A percentile compares a stretch with the other conserved stretches of the same genome.
Conservation (phyloP, 2,113 vertebrate species). For the Pterocles orientalis region DNA sequence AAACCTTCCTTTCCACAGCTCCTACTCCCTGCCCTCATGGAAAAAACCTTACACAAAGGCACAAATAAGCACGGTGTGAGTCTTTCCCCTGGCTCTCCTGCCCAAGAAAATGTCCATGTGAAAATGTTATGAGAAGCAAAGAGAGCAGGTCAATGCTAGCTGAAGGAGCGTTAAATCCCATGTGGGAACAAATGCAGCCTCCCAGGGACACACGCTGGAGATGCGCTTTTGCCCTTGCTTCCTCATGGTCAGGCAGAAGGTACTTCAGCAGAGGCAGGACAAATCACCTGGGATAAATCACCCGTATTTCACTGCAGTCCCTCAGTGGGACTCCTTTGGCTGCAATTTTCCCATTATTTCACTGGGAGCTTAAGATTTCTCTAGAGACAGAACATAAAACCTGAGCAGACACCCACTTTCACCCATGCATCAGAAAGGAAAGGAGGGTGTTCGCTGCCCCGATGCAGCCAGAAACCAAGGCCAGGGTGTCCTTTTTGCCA, state of each 20-base stretch:
- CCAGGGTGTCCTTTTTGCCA: background rate
- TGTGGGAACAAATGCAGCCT: background rate
- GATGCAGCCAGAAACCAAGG: background rate
- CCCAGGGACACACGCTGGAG: background rate
- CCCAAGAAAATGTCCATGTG: background rate
- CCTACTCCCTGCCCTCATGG: background rate
- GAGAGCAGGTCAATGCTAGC: background rate
- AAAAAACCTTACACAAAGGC: background rate
- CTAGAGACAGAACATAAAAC: background rate
- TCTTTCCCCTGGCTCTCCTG: background rate
- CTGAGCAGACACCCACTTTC: background rate
- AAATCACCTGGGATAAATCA: background rate
- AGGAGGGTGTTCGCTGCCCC: background rate
- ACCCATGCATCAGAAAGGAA: background rate
- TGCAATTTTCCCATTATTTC: background rate
- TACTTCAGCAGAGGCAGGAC: background rate
- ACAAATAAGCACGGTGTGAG: accelerated
- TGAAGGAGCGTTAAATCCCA: background rate
- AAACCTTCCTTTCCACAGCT: background rate
- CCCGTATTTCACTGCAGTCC: background rate
- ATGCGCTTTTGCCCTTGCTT: background rate
- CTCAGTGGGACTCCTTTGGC: background rate
- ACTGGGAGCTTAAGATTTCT: background rate
- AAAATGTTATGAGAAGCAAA: accelerated
- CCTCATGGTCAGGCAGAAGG: background rate